Percentiles rank a stretch among this genome's conserved stretches.
phyloP scores from a whole-genome alignment of 92 coral and sea anemone genomes.

The Epizoanthus rinbou region DNA sequence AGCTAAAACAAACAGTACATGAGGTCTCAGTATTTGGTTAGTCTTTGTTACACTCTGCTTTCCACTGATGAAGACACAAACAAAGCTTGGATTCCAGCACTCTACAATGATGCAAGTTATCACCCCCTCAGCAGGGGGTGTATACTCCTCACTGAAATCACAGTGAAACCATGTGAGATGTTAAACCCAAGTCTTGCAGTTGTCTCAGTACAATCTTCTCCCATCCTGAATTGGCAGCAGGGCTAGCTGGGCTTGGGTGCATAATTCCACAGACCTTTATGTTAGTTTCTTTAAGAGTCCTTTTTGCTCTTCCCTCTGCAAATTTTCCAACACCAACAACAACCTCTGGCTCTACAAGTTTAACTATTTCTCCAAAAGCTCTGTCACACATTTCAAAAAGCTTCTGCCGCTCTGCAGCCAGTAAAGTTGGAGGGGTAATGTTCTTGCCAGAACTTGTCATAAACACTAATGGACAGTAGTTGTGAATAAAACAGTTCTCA shows the following conservation, averaged over 20 bases:
- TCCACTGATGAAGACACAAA: too few species aligned
- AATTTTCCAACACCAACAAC: slow-evolving; percentile 86
- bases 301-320: slow-evolving; percentile 76
- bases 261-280: slow-evolving; percentile 55
- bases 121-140: too few species aligned
- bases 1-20: too few species aligned
- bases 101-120: neutral
- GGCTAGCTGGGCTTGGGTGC: slow-evolving; percentile 93
- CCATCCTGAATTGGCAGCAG: slow-evolving; percentile 83
- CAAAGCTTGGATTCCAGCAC: too few species aligned
- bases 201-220: slow-evolving; percentile 62
- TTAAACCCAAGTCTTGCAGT: slow-evolving; percentile 54
- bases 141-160: neutral
- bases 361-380: slow-evolving; percentile 54
- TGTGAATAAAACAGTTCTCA: slow-evolving; percentile 72
- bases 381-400: slow-evolving; percentile 69
- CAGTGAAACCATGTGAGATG: slow-evolving; percentile 40
- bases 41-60: too few species aligned
- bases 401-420: slow-evolving; percentile 51
- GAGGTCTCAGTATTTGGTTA: too few species aligned
- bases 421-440: slow-evolving; percentile 75
- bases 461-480: slow-evolving; percentile 85
- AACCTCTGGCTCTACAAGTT: slow-evolving; percentile 56
- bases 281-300: slow-evolving; percentile 48
- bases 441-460: slow-evolving; percentile 78